phyloP scores from a whole-genome alignment of 2,113 vertebrate species.

The Tetraodon nigroviridis region DNA sequence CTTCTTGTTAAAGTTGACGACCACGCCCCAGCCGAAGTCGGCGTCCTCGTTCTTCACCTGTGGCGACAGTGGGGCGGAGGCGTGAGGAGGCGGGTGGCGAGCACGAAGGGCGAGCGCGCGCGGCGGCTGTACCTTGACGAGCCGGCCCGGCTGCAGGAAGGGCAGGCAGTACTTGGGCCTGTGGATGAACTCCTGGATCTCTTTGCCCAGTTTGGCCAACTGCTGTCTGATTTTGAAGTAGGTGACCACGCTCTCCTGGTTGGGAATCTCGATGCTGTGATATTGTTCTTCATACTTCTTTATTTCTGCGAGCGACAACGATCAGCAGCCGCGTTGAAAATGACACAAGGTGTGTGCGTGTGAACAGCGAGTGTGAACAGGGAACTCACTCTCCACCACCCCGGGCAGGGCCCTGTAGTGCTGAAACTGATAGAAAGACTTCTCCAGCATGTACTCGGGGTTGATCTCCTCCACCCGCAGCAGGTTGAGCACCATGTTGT shows the following conservation, averaged over 20 bases:
- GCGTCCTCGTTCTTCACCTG: conserved; percentile 90
- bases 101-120: not conserved
- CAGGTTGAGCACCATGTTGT: conserved; percentile 98
- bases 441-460: conserved; percentile 98
- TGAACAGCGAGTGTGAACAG: not conserved
- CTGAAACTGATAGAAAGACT: conserved; percentile 98
- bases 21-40: conserved; percentile 96
- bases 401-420: conserved; percentile 96
- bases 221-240: conserved; percentile 97
- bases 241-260: conserved; percentile 90
- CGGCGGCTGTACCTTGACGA: conserved; percentile 85
- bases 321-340: not conserved
- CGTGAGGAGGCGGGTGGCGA: not conserved
- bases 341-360: not conserved
- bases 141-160: conserved; percentile 90
- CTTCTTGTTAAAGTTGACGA: conserved; percentile 98
- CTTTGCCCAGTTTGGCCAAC: conserved; percentile 88
- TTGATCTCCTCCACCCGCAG: conserved; percentile 98
- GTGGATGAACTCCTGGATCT: conserved; percentile 92
- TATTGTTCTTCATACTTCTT: conserved; percentile 88
- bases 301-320: conserved; percentile 66
- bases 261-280: conserved; percentile 88
- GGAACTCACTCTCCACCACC: conserved; percentile 88
- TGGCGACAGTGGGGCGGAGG: not conserved
- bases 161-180: conserved; percentile 96